Conservation (phyloP, 2,797 vertebrate species). For the Tenualosa thibaudeaui region DNA sequence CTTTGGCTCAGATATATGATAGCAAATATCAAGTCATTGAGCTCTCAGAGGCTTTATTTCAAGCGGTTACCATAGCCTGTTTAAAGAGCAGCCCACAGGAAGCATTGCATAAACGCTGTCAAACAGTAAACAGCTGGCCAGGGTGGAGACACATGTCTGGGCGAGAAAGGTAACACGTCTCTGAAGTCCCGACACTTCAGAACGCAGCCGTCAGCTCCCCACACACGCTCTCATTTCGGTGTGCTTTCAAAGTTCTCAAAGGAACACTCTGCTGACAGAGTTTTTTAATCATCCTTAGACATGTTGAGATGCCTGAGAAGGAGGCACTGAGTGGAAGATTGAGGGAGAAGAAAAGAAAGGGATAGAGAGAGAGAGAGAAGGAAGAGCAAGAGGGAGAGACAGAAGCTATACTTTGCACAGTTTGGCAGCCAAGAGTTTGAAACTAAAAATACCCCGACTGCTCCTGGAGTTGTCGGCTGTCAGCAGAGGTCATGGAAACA, state of each 20-base stretch:
- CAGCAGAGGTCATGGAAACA: constrained; percentile 61
- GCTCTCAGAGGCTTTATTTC: not conserved
- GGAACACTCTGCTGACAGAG: not conserved
- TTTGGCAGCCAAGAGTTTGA: constrained; percentile 66
- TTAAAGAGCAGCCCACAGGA: not conserved
- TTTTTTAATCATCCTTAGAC: constrained; percentile 16
- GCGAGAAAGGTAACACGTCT: constrained; percentile 45
- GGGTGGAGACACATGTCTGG: constrained; percentile 54
- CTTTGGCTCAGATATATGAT: not conserved
- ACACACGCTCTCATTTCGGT: not conserved
- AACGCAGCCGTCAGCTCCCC: not conserved
- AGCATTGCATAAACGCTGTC: constrained; percentile 45
- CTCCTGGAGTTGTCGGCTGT: constrained; percentile 65
- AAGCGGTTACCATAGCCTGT: not conserved
- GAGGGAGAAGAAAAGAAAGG: constrained; percentile 23
- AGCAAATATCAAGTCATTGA: not conserved
- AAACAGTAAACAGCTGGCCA: constrained; percentile 69
- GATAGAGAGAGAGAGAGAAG: constrained; percentile 16
- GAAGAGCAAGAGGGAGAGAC: constrained; percentile 42
- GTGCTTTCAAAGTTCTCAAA: not conserved
- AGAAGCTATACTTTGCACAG: constrained; percentile 65
- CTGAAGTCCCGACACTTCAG: not conserved
- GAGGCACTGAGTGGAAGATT: constrained; percentile 31
- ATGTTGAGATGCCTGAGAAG: constrained; percentile 8
- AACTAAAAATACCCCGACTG: constrained; percentile 70